Evolutionary conservation across 2,113 vertebrate genomes (phyloP).

Genomic region (Psilopogon haemacephalus): DNA sequence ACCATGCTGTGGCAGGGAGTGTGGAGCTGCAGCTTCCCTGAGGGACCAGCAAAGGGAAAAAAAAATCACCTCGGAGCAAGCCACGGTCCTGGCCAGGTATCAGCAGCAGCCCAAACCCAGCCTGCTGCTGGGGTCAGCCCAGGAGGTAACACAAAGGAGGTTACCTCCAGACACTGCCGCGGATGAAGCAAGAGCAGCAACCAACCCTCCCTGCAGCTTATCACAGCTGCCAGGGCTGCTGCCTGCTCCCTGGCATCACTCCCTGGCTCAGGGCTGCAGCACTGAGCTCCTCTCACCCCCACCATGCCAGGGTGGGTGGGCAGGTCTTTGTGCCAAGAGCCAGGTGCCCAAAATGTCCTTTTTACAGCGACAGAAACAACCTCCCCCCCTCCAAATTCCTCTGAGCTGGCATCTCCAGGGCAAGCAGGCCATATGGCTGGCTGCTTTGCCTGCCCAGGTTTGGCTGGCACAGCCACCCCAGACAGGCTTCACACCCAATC

Average conservation of each 20-base stretch:
- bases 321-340: background rate
- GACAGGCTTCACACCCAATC: constrained; percentile 15
- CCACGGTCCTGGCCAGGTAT: fast-evolving
- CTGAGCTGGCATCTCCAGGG: background rate
- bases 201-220: background rate
- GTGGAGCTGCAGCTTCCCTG: fast-evolving
- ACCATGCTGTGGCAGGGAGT: too few relatives aligned
- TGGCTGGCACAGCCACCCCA: background rate
- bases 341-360: background rate
- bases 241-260: fast-evolving
- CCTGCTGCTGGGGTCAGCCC: background rate
- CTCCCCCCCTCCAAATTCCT: background rate
- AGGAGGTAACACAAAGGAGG: fast-evolving
- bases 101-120: background rate
- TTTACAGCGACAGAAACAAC: background rate
- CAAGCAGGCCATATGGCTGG: background rate
- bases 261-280: fast-evolving
- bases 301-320: background rate
- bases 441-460: constrained; percentile 5
- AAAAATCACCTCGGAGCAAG: fast-evolving
- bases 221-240: background rate
- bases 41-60: background rate
- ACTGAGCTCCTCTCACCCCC: background rate
- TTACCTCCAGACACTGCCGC: background rate
- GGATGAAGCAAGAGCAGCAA: background rate